Conservation (phyloP, 1,140 invertebrate species). For the Neotoxoptera formosana region DNA sequence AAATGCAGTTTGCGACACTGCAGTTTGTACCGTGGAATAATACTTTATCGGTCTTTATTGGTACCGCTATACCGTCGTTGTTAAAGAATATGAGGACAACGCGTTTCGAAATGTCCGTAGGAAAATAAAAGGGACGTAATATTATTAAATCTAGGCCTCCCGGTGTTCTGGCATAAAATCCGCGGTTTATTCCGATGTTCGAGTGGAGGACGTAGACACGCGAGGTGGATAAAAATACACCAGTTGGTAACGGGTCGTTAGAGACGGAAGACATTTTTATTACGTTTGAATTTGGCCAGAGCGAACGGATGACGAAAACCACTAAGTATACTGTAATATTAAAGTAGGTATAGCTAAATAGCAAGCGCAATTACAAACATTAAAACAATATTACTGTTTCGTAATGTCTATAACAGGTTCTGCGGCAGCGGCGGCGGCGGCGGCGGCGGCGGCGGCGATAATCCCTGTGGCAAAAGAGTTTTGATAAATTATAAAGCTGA, state of each 20-base stretch:
- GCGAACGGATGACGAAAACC: background rate
- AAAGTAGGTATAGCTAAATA: too few relatives aligned
- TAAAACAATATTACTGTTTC: background rate
- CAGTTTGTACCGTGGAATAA: background rate
- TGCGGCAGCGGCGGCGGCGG: background rate
- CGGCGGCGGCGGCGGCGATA: background rate
- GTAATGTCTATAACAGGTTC: background rate
- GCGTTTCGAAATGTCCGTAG: background rate
- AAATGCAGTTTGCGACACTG: too few relatives aligned
- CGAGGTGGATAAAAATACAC: background rate
- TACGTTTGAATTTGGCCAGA: background rate
- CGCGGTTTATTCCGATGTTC: background rate
- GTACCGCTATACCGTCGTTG: too few relatives aligned
- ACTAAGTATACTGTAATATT: background rate
- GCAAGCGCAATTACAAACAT: background rate
- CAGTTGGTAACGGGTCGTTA: background rate
- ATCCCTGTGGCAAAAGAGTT: background rate
- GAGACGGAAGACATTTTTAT: background rate
- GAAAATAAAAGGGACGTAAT: background rate
- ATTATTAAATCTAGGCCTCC: background rate
- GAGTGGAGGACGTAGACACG: background rate
- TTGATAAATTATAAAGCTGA: background rate
- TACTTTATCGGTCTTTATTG: background rate
- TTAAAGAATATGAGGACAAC: background rate
- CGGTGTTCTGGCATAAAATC: background rate